These are phyloP conservation scores for Perca flavescens DNA, from an alignment of 2,113 vertebrate species.

Conservation along the genomic window DNA sequence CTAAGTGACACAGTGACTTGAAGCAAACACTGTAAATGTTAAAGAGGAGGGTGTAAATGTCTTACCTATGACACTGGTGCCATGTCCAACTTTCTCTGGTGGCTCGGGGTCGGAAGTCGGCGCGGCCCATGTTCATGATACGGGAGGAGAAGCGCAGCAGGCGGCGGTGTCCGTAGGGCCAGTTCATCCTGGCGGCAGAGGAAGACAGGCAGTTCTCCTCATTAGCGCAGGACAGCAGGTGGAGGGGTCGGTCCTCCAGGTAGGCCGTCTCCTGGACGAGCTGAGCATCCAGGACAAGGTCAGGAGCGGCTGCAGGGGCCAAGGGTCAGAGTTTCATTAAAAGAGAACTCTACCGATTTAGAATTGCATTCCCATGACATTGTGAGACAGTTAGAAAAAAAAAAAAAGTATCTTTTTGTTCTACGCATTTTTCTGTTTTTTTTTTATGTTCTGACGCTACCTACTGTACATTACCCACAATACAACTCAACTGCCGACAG, in stretches of 20 bases:
- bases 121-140: slow-evolving; percentile 94
- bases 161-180: slow-evolving; percentile 94
- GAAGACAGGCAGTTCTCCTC: slow-evolving; percentile 96
- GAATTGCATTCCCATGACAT: not conserved
- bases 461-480: not conserved
- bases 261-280: slow-evolving; percentile 95
- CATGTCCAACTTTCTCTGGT: slow-evolving; percentile 94
- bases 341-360: not conserved
- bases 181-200: slow-evolving; percentile 91
- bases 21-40: not conserved
- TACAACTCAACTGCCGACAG: not conserved
- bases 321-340: slow-evolving; percentile 1
- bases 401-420: not conserved
- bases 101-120: slow-evolving; percentile 92
- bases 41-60: not conserved
- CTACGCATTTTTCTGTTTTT: not conserved
- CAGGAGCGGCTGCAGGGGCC: slow-evolving; percentile 87
- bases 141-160: slow-evolving; percentile 97
- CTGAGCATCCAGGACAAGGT: slow-evolving; percentile 93
- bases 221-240: slow-evolving; percentile 92
- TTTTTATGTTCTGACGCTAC: too few relatives aligned
- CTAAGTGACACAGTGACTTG: not conserved
- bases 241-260: slow-evolving; percentile 94
- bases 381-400: not conserved
- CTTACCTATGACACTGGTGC: slow-evolving; percentile 97